These are phyloP conservation scores for Spisula solida DNA, from an alignment of 2,888 invertebrate species.

Conservation along the genomic window DNA sequence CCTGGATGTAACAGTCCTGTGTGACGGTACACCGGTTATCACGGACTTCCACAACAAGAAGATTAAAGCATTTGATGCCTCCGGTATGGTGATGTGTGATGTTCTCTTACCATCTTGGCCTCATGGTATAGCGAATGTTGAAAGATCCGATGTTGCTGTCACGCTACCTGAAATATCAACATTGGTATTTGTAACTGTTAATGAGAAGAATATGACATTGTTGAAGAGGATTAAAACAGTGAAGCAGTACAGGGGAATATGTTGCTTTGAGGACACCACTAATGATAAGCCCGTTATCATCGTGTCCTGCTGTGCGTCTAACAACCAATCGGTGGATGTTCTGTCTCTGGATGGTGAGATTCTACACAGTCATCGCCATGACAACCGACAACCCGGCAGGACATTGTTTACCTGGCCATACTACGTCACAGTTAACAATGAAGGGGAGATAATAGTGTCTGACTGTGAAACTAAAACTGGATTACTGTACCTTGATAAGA, in stretches of 20 bases:
- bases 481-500: slow-evolving; percentile 70
- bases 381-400: slow-evolving; percentile 71
- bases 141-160: slow-evolving; percentile 72
- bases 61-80: slow-evolving; percentile 77
- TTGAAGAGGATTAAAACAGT: slow-evolving; percentile 75
- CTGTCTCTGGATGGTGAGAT: slow-evolving; percentile 75
- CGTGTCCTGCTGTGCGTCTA: slow-evolving; percentile 77
- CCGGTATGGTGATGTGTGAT: slow-evolving; percentile 75
- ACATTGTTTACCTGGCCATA: slow-evolving; percentile 78
- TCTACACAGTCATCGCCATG: slow-evolving; percentile 71
- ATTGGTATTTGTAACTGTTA: slow-evolving; percentile 73
- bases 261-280: slow-evolving; percentile 60
- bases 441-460: slow-evolving; percentile 75
- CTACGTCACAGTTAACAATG: slow-evolving; percentile 72
- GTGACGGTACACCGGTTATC: slow-evolving; percentile 77
- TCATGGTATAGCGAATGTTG: slow-evolving; percentile 75
- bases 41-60: slow-evolving; percentile 79
- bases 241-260: slow-evolving; percentile 78
- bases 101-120: slow-evolving; percentile 77
- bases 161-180: slow-evolving; percentile 77
- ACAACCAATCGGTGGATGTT: slow-evolving; percentile 75
- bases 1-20: slow-evolving; percentile 75
- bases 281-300: slow-evolving; percentile 72
- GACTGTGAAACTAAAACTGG: slow-evolving; percentile 78
- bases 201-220: slow-evolving; percentile 73